phyloP scores from a whole-genome alignment of 2,888 invertebrate genomes.

The Agrochola lota region DNA sequence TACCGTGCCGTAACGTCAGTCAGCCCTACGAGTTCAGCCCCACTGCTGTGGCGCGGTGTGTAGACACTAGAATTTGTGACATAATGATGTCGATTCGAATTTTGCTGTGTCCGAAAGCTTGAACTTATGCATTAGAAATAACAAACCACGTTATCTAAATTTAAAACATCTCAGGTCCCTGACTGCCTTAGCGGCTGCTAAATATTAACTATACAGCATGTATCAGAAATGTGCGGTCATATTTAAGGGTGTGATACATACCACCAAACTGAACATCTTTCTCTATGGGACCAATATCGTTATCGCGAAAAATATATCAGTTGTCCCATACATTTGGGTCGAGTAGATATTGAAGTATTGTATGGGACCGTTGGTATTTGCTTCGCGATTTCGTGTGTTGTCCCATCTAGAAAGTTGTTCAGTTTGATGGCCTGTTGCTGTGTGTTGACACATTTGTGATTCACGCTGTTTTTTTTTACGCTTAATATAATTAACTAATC shows the following conservation, averaged over 20 bases:
- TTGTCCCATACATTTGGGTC: not conserved
- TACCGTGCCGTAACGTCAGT: no score
- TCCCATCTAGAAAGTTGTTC: not conserved
- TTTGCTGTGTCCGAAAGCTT: not conserved
- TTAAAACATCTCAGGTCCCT: not conserved
- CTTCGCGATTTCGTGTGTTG: no score
- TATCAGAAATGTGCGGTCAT: not conserved
- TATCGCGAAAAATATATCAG: not conserved
- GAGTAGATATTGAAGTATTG: not conserved
- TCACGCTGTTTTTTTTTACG: not conserved
- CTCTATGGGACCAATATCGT: no score
- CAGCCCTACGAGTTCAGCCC: not conserved
- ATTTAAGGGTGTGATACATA: no score
- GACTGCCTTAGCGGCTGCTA: not conserved
- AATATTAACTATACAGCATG: not conserved
- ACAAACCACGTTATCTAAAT: not conserved
- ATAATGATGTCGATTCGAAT: not conserved
- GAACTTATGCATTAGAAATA: not conserved
- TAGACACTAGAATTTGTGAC: not conserved
- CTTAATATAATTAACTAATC: no score
- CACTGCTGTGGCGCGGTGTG: not conserved
- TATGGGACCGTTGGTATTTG: not conserved
- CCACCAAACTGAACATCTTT: no score
- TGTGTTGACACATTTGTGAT: not conserved
- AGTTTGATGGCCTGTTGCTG: no score